Conservation (phyloP, 2,888 invertebrate species). For the Hemaris fuciformis region DNA sequence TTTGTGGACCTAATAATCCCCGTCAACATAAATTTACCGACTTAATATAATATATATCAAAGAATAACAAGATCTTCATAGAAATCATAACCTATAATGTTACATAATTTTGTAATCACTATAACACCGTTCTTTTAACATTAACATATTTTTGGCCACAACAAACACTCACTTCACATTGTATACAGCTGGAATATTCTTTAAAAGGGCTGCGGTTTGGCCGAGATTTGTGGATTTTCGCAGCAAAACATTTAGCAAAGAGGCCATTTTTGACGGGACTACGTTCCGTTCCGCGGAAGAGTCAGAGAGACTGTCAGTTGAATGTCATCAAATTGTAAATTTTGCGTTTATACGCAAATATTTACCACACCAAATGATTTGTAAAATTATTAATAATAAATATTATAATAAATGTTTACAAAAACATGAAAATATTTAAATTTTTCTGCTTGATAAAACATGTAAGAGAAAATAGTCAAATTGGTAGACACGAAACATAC, state of each 20-base stretch:
- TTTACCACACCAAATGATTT: too few species aligned
- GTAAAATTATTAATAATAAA: too few species aligned
- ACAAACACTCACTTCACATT: conserved; percentile 75
- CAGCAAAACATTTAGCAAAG: conserved; percentile 77
- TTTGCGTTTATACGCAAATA: too few species aligned
- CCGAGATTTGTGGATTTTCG: conserved; percentile 78
- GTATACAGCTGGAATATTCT: conserved; percentile 72
- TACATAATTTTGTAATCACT: conserved; percentile 64
- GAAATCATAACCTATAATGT: conserved; percentile 59
- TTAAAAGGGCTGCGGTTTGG: conserved; percentile 62
- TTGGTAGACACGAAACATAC: too few species aligned
- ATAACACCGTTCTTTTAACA: conserved; percentile 16
- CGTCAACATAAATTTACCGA: background rate
- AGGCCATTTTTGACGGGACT: conserved; percentile 72
- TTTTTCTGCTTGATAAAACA: too few species aligned
- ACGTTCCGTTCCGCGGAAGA: conserved; percentile 36
- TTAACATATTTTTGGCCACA: conserved; percentile 20
- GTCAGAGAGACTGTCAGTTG: background rate
- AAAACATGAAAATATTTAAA: too few species aligned
- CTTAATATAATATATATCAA: background rate
- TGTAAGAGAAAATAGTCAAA: too few species aligned
- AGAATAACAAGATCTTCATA: conserved; percentile 19
- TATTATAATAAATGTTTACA: too few species aligned
- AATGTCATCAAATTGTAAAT: background rate
- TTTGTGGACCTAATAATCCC: background rate